A percentile compares a stretch with the other conserved stretches of the same genome.
phyloP scores from a whole-genome alignment of 92 coral and sea anemone species.

The Desmophyllum pertusum region DNA sequence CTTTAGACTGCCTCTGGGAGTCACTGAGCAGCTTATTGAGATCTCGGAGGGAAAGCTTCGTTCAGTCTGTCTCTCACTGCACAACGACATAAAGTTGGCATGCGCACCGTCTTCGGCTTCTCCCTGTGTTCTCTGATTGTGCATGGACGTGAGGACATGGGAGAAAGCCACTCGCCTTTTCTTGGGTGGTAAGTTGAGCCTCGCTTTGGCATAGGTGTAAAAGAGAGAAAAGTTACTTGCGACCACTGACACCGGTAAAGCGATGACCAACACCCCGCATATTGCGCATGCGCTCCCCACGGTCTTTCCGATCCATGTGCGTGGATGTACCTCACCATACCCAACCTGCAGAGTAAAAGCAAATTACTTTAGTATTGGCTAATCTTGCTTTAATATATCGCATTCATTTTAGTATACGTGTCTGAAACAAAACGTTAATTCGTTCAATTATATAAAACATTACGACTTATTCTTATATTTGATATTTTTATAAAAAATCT shows the following conservation, averaged over 20 bases:
- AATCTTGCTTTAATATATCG: background rate
- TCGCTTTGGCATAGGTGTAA: constrained; percentile 98
- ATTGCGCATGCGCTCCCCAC: constrained; percentile 97
- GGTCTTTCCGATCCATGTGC: constrained; percentile 95
- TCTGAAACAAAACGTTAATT: too few species aligned
- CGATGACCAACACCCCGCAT: constrained; percentile 98
- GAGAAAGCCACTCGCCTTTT: constrained; percentile 87
- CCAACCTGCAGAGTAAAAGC: constrained; percentile 78
- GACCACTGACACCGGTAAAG: constrained; percentile 96
- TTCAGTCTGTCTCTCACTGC: constrained; percentile 80
- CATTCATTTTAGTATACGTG: too few species aligned
- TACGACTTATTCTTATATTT: too few species aligned
- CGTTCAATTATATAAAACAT: too few species aligned
- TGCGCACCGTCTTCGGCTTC: constrained; percentile 36
- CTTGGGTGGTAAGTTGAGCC: constrained; percentile 95
- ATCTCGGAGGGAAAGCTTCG: constrained; percentile 68
- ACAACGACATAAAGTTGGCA: constrained; percentile 67
- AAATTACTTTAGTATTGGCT: background rate
- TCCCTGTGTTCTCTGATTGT: constrained; percentile 62
- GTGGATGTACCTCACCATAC: constrained; percentile 93
- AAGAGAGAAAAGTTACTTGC: constrained; percentile 94
- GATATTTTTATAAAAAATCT: too few species aligned
- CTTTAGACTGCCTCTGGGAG: constrained; percentile 50
- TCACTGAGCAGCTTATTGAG: constrained; percentile 57
- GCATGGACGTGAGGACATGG: constrained; percentile 92